These are phyloP conservation scores for Maniola jurtina DNA, from an alignment of 1,140 invertebrate species.

Conservation along the genomic window DNA sequence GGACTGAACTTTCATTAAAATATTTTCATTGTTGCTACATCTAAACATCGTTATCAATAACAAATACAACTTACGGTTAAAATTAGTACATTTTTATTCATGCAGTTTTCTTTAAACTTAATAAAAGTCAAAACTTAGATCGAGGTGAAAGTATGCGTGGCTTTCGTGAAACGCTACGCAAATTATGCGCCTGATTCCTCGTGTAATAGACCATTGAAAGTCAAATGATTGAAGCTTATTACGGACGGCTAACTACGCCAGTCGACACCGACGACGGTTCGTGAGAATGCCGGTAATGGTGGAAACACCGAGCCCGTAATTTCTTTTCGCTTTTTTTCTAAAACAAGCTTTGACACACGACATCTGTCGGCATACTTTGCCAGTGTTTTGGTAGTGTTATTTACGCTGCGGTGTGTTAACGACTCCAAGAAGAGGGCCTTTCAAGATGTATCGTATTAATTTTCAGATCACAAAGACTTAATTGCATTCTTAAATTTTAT, in stretches of 20 bases:
- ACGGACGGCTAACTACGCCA: conserved; percentile 29
- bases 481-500: conserved; percentile 71
- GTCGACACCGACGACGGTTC: conserved; percentile 23
- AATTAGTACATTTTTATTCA: too few relatives aligned
- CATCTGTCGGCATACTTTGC: conserved; percentile 40
- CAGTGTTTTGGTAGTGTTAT: conserved; percentile 38
- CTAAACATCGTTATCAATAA: too few relatives aligned
- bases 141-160: conserved; percentile 26
- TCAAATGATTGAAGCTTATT: conserved; percentile 38
- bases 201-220: conserved; percentile 36
- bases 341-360: conserved; percentile 42
- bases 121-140: not conserved
- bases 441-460: conserved; percentile 60
- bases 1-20: not conserved
- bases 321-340: conserved; percentile 39
- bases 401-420: conserved; percentile 59
- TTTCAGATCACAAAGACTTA: conserved; percentile 68
- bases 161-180: conserved; percentile 25
- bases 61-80: too few relatives aligned
- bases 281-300: conserved; percentile 41
- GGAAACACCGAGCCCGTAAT: conserved; percentile 34
- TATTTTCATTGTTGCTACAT: too few relatives aligned
- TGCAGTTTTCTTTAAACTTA: not conserved
- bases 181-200: conserved; percentile 26
- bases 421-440: conserved; percentile 45